These are phyloP conservation scores for Cassiopea andromeda DNA, from an alignment of 30 jellyfish, hydroid and myxozoan genomes.

Conservation along the genomic window DNA sequence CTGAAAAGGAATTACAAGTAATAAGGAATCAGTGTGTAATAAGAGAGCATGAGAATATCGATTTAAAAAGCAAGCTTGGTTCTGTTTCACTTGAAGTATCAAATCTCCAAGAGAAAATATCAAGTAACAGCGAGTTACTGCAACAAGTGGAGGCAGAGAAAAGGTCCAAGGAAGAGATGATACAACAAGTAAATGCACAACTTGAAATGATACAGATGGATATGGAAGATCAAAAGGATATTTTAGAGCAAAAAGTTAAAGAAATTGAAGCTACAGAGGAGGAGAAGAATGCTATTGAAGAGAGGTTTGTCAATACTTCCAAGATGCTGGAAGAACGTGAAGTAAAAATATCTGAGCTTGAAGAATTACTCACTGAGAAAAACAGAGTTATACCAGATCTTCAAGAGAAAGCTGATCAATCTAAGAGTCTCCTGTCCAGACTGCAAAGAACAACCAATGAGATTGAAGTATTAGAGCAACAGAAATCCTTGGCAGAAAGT, in stretches of 20 bases:
- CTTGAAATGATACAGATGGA: not conserved
- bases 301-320: not conserved
- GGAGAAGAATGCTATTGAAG: not conserved
- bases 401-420: not conserved
- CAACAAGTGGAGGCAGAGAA: not conserved
- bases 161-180: not conserved
- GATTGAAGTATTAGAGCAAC: slow-evolving; percentile 20
- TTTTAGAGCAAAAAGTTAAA: not conserved
- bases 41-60: not conserved
- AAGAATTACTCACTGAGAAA: not conserved
- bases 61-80: not conserved
- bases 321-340: not conserved
- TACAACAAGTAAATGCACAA: slow-evolving; percentile 1
- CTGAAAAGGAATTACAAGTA: not conserved
- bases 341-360: not conserved
- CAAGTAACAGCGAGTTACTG: not conserved
- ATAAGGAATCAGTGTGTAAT: not conserved
- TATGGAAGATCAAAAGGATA: not conserved
- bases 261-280: not conserved
- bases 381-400: not conserved
- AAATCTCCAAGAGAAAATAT: slow-evolving; percentile 1
- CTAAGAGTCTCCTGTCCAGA: not conserved
- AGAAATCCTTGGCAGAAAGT: slow-evolving; percentile 46
- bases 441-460: slow-evolving; percentile 4
- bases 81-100: slow-evolving; percentile 6